Conservation (phyloP, 2,113 vertebrate species). For the Mesocricetus auratus region DNA sequence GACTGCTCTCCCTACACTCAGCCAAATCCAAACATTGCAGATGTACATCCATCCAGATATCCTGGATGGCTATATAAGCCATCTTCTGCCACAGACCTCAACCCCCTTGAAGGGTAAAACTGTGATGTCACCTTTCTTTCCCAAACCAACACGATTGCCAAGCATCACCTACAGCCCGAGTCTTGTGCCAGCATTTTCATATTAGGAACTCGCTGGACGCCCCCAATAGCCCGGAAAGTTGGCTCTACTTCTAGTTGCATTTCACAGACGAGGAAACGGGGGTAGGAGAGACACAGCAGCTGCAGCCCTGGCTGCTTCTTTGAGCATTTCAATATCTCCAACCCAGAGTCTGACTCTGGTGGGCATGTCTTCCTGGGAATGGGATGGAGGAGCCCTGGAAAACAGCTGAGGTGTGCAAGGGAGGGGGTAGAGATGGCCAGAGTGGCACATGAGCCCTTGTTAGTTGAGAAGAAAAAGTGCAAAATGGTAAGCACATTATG, state of each 20-base stretch:
- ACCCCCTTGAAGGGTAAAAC: neutral
- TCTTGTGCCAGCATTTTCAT: neutral
- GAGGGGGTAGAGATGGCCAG: neutral
- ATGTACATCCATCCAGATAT: neutral
- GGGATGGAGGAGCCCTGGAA: neutral
- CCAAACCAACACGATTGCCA: neutral
- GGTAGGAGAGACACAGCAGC: neutral
- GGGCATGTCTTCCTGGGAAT: neutral
- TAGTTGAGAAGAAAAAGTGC: neutral
- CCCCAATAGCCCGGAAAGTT: neutral
- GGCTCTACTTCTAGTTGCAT: neutral
- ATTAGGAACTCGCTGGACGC: neutral
- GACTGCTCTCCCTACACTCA: neutral
- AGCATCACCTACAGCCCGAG: neutral
- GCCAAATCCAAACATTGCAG: neutral
- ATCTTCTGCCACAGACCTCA: neutral
- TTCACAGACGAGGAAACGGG: neutral
- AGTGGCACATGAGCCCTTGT: neutral
- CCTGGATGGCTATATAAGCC: neutral
- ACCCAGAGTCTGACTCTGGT: neutral
- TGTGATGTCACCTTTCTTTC: neutral
- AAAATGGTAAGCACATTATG: neutral
- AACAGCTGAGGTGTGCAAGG: neutral
- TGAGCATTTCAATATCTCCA: neutral
- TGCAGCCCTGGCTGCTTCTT: neutral